These are phyloP conservation scores for Chrysemys picta DNA, from an alignment of 2,113 vertebrate genomes.

Conservation along the genomic window DNA sequence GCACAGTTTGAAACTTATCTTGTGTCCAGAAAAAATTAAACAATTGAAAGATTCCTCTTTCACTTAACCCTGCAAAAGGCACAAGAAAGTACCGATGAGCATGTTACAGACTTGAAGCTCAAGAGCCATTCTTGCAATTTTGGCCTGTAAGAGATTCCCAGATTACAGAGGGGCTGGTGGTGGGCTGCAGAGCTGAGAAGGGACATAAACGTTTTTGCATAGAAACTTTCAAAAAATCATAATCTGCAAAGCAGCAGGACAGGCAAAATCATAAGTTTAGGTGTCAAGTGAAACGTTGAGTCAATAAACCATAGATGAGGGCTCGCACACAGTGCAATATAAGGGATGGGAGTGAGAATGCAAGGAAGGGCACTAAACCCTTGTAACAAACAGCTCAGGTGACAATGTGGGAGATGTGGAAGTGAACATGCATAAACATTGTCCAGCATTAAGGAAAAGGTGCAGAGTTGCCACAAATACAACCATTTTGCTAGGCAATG, in stretches of 20 bases:
- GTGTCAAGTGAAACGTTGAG: background rate
- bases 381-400: background rate
- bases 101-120: background rate
- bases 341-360: background rate
- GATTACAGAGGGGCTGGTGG: background rate
- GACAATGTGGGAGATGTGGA: background rate
- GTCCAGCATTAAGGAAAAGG: background rate
- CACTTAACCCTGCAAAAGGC: background rate
- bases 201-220: background rate
- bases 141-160: background rate
- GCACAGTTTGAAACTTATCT: background rate
- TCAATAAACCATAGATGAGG: background rate
- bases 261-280: background rate
- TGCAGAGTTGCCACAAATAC: fast-evolving
- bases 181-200: background rate
- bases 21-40: background rate
- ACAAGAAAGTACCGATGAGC: background rate
- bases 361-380: background rate
- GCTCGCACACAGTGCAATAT: background rate
- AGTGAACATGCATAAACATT: background rate
- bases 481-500: background rate
- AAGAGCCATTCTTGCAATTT: background rate
- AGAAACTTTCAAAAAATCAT: background rate
- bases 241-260: background rate
- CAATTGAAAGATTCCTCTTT: background rate